Evolutionary conservation across 2,888 invertebrate species (phyloP).

Genomic region (Tipula confusa): DNA sequence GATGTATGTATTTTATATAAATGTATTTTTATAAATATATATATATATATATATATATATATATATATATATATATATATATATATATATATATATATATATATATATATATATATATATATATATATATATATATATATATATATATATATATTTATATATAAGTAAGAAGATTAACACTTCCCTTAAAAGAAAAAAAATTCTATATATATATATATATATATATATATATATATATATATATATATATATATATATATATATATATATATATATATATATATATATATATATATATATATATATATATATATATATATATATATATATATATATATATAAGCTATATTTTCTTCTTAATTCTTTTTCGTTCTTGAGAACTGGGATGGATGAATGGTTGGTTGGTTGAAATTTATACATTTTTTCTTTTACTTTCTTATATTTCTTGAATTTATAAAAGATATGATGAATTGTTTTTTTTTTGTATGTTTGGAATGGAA

Average conservation of each 20-base stretch:
- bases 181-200: background rate
- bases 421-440: background rate
- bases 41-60: background rate
- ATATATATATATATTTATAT: background rate
- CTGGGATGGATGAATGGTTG: background rate
- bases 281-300: too few relatives aligned
- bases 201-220: too few relatives aligned
- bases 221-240: too few relatives aligned
- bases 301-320: too few relatives aligned
- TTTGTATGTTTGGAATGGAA: background rate
- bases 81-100: background rate
- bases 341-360: background rate
- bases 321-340: background rate
- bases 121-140: background rate
- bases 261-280: too few relatives aligned
- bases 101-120: background rate
- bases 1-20: background rate
- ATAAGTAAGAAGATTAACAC: background rate
- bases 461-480: background rate
- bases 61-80: background rate
- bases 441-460: background rate
- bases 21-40: background rate
- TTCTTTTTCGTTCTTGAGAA: background rate
- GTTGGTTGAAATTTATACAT: background rate
- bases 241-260: too few relatives aligned